Conservation (phyloP, 2,888 invertebrate species). For the Petrolisthes manimaculis region DNA sequence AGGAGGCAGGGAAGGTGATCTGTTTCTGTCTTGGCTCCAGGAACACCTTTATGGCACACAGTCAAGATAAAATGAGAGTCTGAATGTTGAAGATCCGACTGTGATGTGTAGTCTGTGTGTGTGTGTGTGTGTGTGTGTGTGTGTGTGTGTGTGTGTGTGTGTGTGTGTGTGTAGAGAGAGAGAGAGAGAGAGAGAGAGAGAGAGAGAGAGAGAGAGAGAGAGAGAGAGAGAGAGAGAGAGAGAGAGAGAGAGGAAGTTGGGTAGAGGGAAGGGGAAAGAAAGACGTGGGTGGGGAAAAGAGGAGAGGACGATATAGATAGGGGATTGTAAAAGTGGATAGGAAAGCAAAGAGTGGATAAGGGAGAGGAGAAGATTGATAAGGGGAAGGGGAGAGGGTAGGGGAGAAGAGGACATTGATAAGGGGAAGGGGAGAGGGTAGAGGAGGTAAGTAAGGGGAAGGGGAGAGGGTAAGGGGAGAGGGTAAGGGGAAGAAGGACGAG, state of each 20-base stretch:
- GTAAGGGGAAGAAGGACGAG: neutral
- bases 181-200: conserved; percentile 6
- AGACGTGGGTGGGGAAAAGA: neutral
- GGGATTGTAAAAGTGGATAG: neutral
- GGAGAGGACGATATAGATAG: neutral
- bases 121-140: neutral
- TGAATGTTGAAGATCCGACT: neutral
- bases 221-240: conserved; percentile 7
- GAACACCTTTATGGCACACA: no score
- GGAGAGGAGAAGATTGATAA: neutral
- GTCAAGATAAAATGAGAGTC: neutral
- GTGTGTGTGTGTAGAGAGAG: conserved; percentile 13
- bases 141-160: conserved; percentile 34
- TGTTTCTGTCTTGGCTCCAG: no score
- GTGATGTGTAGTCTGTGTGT: neutral
- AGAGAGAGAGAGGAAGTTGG: neutral
- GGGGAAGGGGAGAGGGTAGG: neutral
- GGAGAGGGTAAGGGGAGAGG: neutral
- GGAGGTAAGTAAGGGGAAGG: neutral
- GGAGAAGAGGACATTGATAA: neutral
- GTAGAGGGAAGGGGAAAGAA: neutral
- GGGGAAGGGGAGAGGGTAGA: neutral
- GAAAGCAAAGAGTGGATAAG: neutral
- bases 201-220: conserved; percentile 12
- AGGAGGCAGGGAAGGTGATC: no score